Conservation (phyloP, 2,113 vertebrate species). For the Chascanopsetta lugubris region DNA sequence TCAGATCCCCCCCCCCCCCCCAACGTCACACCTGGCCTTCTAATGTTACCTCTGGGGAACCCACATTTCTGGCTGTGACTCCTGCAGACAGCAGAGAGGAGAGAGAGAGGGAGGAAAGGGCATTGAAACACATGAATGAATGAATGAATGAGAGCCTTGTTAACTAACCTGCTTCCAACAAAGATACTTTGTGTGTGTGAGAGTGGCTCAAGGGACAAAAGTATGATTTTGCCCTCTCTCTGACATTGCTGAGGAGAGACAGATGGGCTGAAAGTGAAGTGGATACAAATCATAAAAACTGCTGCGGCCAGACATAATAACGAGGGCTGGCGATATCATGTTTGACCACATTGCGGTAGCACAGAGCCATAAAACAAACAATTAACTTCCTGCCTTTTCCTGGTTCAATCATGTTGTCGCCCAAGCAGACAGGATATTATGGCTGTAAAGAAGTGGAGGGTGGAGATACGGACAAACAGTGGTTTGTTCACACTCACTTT, state of each 20-base stretch:
- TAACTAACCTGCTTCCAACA: conserved; percentile 5
- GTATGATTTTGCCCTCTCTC: not conserved
- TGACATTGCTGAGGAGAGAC: not conserved
- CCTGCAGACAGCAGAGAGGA: conserved; percentile 1
- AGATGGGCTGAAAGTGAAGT: no score
- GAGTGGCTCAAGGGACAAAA: not conserved
- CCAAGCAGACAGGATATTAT: conserved; percentile 16
- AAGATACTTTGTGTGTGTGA: conserved; percentile 1
- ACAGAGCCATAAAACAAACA: not conserved
- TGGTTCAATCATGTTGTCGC: not conserved
- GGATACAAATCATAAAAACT: conserved; percentile 3
- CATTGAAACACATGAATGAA: conserved; percentile 57
- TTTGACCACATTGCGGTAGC: conserved; percentile 44
- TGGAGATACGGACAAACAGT: not conserved
- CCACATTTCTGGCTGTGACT: conserved; percentile 12
- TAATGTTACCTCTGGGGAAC: conserved; percentile 60
- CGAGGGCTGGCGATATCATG: not conserved
- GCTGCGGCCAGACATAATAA: not conserved
- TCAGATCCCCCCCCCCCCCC: conserved; percentile 2
- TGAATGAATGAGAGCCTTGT: conserved; percentile 65
- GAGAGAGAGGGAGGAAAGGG: conserved; percentile 13
- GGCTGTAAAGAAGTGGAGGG: not conserved
- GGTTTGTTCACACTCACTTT: conserved; percentile 1
- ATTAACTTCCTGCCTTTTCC: no score
- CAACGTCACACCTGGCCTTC: conserved; percentile 55